phyloP scores from a whole-genome alignment of 1,140 invertebrate genomes.

The Psix sp. region DNA sequence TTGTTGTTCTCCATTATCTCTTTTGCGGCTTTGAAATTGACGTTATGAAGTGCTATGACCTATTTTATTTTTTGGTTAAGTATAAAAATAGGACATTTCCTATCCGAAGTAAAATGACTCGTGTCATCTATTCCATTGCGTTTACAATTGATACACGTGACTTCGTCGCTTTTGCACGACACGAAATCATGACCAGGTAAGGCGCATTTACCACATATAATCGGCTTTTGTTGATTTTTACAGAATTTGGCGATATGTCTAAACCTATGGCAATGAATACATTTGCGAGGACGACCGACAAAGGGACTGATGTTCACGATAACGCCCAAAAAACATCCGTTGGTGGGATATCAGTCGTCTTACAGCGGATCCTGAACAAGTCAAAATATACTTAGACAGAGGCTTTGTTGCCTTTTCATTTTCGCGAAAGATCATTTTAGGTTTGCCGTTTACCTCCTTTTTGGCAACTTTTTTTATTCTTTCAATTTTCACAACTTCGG shows the following conservation, averaged over 20 bases:
- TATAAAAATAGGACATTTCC: neutral
- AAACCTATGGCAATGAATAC: slow-evolving; percentile 7
- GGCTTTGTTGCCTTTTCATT: neutral
- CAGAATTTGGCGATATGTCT: slow-evolving; percentile 6
- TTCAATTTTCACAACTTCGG: slow-evolving; percentile 13
- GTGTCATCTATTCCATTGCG: neutral
- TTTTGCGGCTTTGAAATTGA: neutral
- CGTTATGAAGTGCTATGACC: slow-evolving; percentile 7
- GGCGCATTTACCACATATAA: slow-evolving; percentile 3
- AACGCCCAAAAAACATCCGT: slow-evolving; percentile 1
- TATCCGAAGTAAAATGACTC: neutral
- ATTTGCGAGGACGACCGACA: neutral
- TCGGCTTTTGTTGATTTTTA: neutral
- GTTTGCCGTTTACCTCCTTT: neutral
- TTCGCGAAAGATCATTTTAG: neutral
- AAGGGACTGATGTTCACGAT: neutral
- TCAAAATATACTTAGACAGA: neutral
- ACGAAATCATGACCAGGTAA: neutral
- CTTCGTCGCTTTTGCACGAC: neutral
- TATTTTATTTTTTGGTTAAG: slow-evolving; percentile 7
- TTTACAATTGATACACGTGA: slow-evolving; percentile 1
- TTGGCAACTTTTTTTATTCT: slow-evolving; percentile 12
- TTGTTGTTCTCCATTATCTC: neutral
- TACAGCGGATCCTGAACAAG: slow-evolving; percentile 1
- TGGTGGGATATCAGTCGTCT: neutral